Evolutionary conservation across 2,797 vertebrate genomes (phyloP).

Genomic region (Sebastes matsubarae): DNA sequence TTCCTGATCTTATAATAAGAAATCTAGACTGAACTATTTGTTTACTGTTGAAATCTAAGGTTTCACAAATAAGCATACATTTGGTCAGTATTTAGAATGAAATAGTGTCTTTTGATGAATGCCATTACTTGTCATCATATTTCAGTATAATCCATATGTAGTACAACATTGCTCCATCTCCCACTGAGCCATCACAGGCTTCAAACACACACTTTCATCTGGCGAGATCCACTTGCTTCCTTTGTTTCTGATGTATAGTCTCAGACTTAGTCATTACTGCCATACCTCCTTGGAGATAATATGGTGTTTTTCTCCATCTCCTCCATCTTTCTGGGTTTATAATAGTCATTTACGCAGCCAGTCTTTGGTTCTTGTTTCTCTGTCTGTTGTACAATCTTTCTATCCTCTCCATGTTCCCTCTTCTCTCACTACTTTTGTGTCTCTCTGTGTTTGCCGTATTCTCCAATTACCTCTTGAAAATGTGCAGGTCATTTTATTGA

Average conservation of each 20-base stretch:
- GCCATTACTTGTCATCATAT: not conserved
- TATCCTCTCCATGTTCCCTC: constrained; percentile 21
- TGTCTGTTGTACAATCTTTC: constrained; percentile 23
- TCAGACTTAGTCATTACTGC: constrained; percentile 32
- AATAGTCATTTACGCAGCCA: constrained; percentile 28
- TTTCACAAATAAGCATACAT: no score
- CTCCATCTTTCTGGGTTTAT: constrained; percentile 17
- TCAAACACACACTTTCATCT: constrained; percentile 34
- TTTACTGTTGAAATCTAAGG: no score
- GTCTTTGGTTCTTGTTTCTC: constrained; percentile 27
- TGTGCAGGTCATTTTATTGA: constrained; percentile 63
- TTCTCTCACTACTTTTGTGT: constrained; percentile 49
- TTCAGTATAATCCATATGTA: not conserved
- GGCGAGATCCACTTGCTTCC: not conserved
- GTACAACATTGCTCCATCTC: not conserved
- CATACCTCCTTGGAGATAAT: constrained; percentile 24
- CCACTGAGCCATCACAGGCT: constrained; percentile 7
- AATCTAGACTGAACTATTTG: no score
- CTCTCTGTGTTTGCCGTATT: constrained; percentile 49
- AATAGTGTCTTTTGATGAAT: not conserved
- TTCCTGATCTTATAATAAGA: no score
- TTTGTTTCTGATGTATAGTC: constrained; percentile 25
- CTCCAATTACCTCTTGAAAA: constrained; percentile 69
- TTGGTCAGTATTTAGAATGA: not conserved
- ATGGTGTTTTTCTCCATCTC: constrained; percentile 31